phyloP scores from a whole-genome alignment of 1,140 invertebrate species.

The Mycetomoellerius zeteki region DNA sequence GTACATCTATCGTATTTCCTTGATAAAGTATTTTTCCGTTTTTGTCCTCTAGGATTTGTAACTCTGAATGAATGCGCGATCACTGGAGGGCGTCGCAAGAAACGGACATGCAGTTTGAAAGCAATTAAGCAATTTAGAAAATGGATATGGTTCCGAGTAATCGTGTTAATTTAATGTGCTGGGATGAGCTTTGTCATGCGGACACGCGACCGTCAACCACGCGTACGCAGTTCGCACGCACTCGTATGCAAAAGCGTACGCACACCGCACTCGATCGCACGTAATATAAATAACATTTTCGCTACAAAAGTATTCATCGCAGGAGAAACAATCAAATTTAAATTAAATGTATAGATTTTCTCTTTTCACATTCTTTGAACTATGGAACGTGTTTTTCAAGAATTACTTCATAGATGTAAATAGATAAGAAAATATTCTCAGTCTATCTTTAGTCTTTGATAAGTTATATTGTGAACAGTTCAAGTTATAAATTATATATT shows the following conservation, averaged over 20 bases:
- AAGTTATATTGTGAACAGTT: background rate
- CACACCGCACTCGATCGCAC: too few species aligned
- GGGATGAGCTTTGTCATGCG: background rate
- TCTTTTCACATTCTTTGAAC: background rate
- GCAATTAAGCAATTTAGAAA: constrained; percentile 30
- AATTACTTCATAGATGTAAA: constrained; percentile 36
- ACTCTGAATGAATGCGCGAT: background rate
- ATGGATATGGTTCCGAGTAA: background rate
- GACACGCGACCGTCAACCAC: constrained; percentile 3
- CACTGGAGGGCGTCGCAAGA: background rate
- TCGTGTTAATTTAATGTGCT: constrained; percentile 3
- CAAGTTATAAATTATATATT: background rate
- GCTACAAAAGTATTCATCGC: background rate
- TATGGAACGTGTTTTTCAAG: constrained; percentile 16
- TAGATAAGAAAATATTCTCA: constrained; percentile 28
- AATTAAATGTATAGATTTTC: background rate
- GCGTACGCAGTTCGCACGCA: background rate
- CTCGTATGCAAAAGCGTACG: background rate
- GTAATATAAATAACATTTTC: background rate
- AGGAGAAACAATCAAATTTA: background rate
- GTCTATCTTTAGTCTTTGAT: background rate
- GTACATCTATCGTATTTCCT: background rate
- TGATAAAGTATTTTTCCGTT: background rate
- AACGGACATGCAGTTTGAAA: background rate
- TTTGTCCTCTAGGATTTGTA: background rate